Base-by-base conservation (phyloP, 2,113 vertebrate species). In the Eptesicus fuscus region DNA sequence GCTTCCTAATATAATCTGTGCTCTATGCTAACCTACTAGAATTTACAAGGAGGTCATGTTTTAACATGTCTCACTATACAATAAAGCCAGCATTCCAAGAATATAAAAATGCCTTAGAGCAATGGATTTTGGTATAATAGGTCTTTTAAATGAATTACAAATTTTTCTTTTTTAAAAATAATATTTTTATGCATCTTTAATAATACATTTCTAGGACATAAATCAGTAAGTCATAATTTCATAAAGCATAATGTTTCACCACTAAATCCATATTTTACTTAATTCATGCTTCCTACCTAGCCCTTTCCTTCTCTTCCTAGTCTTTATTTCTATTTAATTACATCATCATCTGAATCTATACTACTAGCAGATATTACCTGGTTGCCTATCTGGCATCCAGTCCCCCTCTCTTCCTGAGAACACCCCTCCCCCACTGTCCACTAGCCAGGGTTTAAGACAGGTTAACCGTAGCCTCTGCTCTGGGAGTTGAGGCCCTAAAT, bases 141-240 rank as follows among this genome's bases (percentile, higher is more conserved):
- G 30, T 63, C 59, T 91, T 83, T 61, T 14, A 86, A 90, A 78
- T 70, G 11, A 91, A 84, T 40, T 91, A 86, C 2, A 49, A 63
- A 49, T 10, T 78, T 73, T 91, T 51, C 25, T 40, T 90, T 23
- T 82, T 30, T 1, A 35, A 32, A 44, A 44, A 88, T 25, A 28
- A 49, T 32, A 53, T 49, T 83, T 90, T 85, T 82, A 77, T 78
- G 10, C 35, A 73, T 49, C 37, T 40, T 83, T 30, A 91, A 30
- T 76, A 88, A 85, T 23, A 82, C 13, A 78, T 40, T 89, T 95
- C 63, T 77, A 91, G 61, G 23, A 87, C 42, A 85, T 85, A 76
- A 80, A 37, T 61, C 42, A 79, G 37, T 69, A 30, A 84, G 83
- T 85, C 69, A 25, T 73, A 88, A 84, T 37, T 74, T 69, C 71